Evolutionary conservation across 2,888 invertebrate genomes (phyloP).

Genomic region (Diarsia brunnea): DNA sequence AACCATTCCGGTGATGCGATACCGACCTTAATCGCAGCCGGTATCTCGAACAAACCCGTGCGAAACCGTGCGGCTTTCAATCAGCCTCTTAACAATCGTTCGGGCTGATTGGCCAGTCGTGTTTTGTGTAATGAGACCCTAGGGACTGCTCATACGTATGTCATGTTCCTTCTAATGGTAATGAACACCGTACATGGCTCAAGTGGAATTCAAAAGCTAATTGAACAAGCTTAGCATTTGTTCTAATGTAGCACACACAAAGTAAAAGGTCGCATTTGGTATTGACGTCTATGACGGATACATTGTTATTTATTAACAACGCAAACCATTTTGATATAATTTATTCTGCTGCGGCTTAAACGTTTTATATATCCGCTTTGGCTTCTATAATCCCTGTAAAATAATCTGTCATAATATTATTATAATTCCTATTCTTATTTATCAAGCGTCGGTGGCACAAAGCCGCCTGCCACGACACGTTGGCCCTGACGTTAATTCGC

Average conservation of each 20-base stretch:
- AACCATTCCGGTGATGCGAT: conserved; percentile 65
- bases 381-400: conserved; percentile 52
- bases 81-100: conserved; percentile 80
- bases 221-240: conserved; percentile 69
- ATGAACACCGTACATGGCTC: conserved; percentile 75
- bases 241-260: conserved; percentile 67
- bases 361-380: conserved; percentile 24
- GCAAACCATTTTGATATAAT: conserved; percentile 40
- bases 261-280: conserved; percentile 63
- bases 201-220: conserved; percentile 71
- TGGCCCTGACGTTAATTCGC: conserved; percentile 90
- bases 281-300: conserved; percentile 56
- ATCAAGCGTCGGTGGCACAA: conserved; percentile 81
- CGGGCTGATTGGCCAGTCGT: conserved; percentile 83
- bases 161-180: conserved; percentile 74
- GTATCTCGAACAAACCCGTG: conserved; percentile 75
- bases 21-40: conserved; percentile 58
- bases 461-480: conserved; percentile 80
- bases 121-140: conserved; percentile 82
- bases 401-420: conserved; percentile 67
- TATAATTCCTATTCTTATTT: conserved; percentile 77
- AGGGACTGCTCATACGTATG: conserved; percentile 78
- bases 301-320: conserved; percentile 56
- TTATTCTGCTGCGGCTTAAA: conserved; percentile 28
- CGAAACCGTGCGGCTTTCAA: conserved; percentile 84